Base-by-base conservation (phyloP, 2,113 vertebrate species). In the Tor tambroides region DNA sequence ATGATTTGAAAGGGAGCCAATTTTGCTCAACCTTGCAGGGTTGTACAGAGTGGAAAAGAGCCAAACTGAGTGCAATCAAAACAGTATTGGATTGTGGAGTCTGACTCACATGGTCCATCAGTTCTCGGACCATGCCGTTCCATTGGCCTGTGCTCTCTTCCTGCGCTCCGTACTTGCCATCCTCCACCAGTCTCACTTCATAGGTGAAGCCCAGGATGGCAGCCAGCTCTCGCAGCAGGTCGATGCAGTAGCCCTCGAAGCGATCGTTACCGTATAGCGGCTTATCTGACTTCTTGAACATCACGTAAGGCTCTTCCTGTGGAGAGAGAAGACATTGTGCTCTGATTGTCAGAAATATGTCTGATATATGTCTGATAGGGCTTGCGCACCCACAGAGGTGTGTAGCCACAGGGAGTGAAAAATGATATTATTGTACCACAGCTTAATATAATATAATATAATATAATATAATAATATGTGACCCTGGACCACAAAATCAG, bases 201-300 rank as follows among this genome's bases (percentile, higher is more conserved):
- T 99, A 99, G 15, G 95, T 96, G 92, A 99, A 99, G 90, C 97
- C 98, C 92, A 99, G 96, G 87, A 99, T 98, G 89, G 93, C 96
- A 88, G 97, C 96, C 87, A 99, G 94, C 92, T 99, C 98, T 85
- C 96, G 95, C 86, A 99, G 96, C 83, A 99, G 96, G 93, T 99
- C 98, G 85, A 99, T 97, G 91, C 98, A 99, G 93, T 96, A 99
- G 86, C 98, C 98, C 90, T 99, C 98, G 89, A 99, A 99, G 89
- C 98, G 96, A 89, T 99, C 97, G 85, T 99, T 99, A 74, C 98
- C 98, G 3, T 98, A 99, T 80, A 99, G 95, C 6, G 98, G 98
- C 89, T 98, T 99, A 93, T 99, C 98, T 87, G 98, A 99, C 89
- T 98, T 99, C 95, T 98, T 99, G 93, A 98, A 99, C 94, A 99